Evolutionary conservation across 2,113 vertebrate genomes (phyloP), one percentile per base, ranked within the genome.

Genomic region (Saguinus midas): DNA sequence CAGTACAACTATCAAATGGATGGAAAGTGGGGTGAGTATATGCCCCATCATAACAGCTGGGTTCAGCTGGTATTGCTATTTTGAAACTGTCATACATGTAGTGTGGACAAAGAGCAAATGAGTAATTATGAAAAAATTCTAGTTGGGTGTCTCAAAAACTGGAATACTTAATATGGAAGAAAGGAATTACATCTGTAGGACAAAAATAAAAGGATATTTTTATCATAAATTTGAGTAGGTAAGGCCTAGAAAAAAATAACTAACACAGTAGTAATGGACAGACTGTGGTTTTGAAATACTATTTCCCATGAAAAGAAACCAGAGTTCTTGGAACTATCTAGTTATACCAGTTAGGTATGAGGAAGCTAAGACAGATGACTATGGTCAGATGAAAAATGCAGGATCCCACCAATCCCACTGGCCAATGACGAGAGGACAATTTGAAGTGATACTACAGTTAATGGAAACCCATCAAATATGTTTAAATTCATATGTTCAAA

Each of bases 1-100:
- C 0, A 4, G 37, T 0, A 1, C 32, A 23, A 20, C 43, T 35
- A 11, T 25, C 20, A 12, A 27, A 27, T 2, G 2, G 20, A 8
- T 5, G 27, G 61, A 50, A 12, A 20, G 10, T 3, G 8, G 8
- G 9, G 7, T 17, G 17, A 11, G 23, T 10, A 1, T 12, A 8
- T 3, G 61, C 50, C 8, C 0, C 1, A 2, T 14, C 32, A 17
- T 0, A 4, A 8, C 7, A 16, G 37, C 1, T 4, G 29, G 4
- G 16, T 43, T 27, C 11, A 25, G 13, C 40, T 29, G 52, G 55
- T 29, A 58, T 25, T 35, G 4, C 6, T 2, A 25, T 57, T 43
- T 17, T 16, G 61, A 79, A 58, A 29, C 37, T 20, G 10, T 55
- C 29, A 8, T 3, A 4, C 7, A 29, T 27, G 9, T 2, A 1